Conservation (phyloP, 30 jellyfish, hydroid and myxozoan genomes). For the Pelagia noctiluca region DNA sequence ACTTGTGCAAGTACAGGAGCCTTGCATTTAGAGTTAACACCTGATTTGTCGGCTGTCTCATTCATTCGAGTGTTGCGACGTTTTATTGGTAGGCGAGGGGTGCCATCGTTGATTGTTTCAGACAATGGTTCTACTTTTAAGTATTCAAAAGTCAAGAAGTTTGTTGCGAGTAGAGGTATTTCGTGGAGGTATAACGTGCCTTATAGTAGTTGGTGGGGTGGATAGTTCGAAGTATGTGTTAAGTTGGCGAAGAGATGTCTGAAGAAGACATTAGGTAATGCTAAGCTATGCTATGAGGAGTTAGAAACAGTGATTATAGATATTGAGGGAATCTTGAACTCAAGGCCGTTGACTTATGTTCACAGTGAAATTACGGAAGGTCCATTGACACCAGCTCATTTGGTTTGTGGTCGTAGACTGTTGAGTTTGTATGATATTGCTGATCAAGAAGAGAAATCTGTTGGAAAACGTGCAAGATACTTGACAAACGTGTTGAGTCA, state of each 20-base stretch:
- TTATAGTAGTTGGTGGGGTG: slow-evolving; percentile 62
- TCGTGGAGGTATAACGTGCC: slow-evolving; percentile 36
- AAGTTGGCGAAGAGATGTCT: neutral
- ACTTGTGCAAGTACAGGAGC: slow-evolving; percentile 46
- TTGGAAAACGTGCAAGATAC: neutral
- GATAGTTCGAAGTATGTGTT: slow-evolving; percentile 15
- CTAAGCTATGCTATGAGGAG: neutral
- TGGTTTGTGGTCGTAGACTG: neutral
- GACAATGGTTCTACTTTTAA: slow-evolving; percentile 33
- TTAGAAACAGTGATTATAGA: neutral
- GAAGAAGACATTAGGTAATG: neutral
- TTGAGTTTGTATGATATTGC: neutral
- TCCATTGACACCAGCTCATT: neutral
- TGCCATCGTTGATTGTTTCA: slow-evolving; percentile 1
- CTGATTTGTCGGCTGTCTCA: slow-evolving; percentile 18
- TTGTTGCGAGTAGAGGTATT: neutral
- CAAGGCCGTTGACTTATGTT: neutral
- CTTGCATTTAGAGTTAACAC: slow-evolving; percentile 11
- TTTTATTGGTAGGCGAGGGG: slow-evolving; percentile 43
- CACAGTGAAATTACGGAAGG: neutral
- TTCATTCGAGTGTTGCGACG: slow-evolving; percentile 14
- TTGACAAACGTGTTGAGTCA: neutral
- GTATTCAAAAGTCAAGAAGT: slow-evolving; percentile 4
- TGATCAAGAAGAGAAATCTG: neutral
- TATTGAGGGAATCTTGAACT: neutral